Percentiles rank a stretch among this genome's conserved stretches.
phyloP scores from a whole-genome alignment of 2,888 invertebrate species.

The Ptychoptera contaminata region DNA sequence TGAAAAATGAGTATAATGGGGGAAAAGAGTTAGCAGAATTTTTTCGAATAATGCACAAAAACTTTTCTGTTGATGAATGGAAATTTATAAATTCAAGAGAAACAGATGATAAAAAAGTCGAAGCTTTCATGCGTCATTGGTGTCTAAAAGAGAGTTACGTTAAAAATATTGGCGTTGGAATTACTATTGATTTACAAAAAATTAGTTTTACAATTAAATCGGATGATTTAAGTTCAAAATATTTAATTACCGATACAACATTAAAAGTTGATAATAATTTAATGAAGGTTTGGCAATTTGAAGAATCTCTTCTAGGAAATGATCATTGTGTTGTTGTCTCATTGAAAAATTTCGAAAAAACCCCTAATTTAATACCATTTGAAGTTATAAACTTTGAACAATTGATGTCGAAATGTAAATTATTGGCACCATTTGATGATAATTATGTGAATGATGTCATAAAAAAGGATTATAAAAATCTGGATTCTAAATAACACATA shows the following conservation, averaged over 20 bases:
- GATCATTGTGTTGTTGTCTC: conserved; percentile 70
- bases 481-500: no score
- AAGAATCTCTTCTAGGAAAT: conserved; percentile 63
- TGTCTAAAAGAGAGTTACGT: conserved; percentile 89
- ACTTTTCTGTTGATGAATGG: conserved; percentile 76
- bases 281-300: conserved; percentile 58
- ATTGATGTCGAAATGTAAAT: conserved; percentile 38
- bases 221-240: conserved; percentile 29
- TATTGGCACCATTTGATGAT: conserved; percentile 35
- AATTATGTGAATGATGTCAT: conserved; percentile 41
- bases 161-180: conserved; percentile 78
- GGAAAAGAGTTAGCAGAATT: conserved; percentile 61
- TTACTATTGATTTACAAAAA: conserved; percentile 57
- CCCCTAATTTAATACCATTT: conserved; percentile 28
- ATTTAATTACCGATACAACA: conserved; percentile 44
- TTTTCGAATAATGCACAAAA: conserved; percentile 74
- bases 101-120: conserved; percentile 47
- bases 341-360: conserved; percentile 24
- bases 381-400: conserved; percentile 40
- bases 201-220: conserved; percentile 59
- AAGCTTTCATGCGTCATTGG: conserved; percentile 80
- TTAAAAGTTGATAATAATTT: conserved; percentile 43
- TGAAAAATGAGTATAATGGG: conserved; percentile 65
- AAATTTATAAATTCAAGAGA: conserved; percentile 41
- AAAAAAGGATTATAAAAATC: conserved; percentile 35